phyloP scores from a whole-genome alignment of 2,888 invertebrate genomes.

The Penaeus monodon region DNA sequence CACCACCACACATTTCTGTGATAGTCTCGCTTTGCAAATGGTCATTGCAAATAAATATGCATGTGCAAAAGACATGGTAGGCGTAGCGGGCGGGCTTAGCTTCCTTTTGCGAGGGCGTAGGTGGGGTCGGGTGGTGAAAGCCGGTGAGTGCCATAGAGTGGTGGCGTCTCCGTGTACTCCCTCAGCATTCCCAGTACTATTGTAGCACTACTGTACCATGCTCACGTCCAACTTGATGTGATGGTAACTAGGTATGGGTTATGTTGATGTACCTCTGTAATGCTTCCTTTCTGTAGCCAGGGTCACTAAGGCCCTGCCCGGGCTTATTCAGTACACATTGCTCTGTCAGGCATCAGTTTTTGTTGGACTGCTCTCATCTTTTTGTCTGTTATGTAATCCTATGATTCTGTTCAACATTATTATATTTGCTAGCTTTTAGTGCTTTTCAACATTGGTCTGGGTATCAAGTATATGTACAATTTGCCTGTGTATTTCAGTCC shows the following conservation, averaged over 20 bases:
- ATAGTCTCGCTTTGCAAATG: slow-evolving; percentile 47
- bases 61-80: slow-evolving; percentile 46
- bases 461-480: slow-evolving; percentile 65
- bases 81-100: slow-evolving; percentile 38
- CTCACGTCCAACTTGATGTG: slow-evolving; percentile 64
- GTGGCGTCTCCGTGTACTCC: slow-evolving; percentile 62
- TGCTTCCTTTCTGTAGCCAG: slow-evolving; percentile 57
- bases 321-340: slow-evolving; percentile 61
- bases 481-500: slow-evolving; percentile 72
- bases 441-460: slow-evolving; percentile 65
- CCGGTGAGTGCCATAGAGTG: slow-evolving; percentile 41
- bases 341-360: slow-evolving; percentile 63
- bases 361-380: slow-evolving; percentile 65
- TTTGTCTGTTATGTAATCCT: slow-evolving; percentile 65
- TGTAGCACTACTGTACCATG: slow-evolving; percentile 63
- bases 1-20: slow-evolving; percentile 30
- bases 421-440: slow-evolving; percentile 65
- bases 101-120: slow-evolving; percentile 19
- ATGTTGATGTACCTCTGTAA: slow-evolving; percentile 64
- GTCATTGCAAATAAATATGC: slow-evolving; percentile 49
- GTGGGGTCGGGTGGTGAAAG: slow-evolving; percentile 18
- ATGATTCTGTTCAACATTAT: slow-evolving; percentile 65
- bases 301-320: slow-evolving; percentile 47
- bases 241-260: slow-evolving; percentile 63
- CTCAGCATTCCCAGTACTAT: slow-evolving; percentile 64